These are phyloP conservation scores for Phaedon cochleariae DNA, from an alignment of 2,888 invertebrate genomes.

Conservation along the genomic window DNA sequence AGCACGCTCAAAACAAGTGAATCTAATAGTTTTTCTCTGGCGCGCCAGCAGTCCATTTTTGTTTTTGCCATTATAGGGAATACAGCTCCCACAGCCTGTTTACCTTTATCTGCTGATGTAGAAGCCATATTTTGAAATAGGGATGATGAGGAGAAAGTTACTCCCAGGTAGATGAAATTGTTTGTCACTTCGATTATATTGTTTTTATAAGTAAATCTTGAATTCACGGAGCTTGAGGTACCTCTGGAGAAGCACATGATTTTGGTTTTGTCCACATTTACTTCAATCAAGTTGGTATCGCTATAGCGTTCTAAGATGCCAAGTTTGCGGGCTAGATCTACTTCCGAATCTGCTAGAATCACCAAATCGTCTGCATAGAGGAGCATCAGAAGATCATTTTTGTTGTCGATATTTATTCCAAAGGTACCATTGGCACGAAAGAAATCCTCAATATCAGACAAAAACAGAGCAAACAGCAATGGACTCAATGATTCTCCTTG, in stretches of 20 bases:
- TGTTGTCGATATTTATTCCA: too few relatives aligned
- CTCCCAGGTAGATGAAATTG: not conserved
- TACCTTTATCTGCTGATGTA: not conserved
- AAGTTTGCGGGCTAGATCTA: not conserved
- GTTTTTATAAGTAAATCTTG: not conserved
- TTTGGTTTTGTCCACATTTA: slow-evolving; percentile 1
- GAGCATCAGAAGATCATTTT: too few relatives aligned
- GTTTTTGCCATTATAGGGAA: too few relatives aligned
- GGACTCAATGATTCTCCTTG: too few relatives aligned
- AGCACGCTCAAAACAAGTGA: too few relatives aligned
- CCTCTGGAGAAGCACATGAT: not conserved
- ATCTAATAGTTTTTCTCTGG: too few relatives aligned
- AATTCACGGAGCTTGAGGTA: not conserved
- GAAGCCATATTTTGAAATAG: not conserved
- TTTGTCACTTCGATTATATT: not conserved
- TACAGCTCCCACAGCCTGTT: too few relatives aligned
- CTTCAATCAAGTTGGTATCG: not conserved
- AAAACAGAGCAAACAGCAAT: too few relatives aligned
- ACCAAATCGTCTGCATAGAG: not conserved
- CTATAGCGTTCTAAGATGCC: not conserved
- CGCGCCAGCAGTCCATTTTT: too few relatives aligned
- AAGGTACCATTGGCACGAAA: too few relatives aligned
- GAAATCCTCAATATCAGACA: too few relatives aligned
- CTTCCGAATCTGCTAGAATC: not conserved
- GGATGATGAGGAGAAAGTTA: not conserved